Percentiles rank a stretch among this genome's conserved stretches.
These are phyloP conservation scores for Ostrea denselamellosa DNA, from an alignment of 1,140 invertebrate species.

Conservation along the genomic window DNA sequence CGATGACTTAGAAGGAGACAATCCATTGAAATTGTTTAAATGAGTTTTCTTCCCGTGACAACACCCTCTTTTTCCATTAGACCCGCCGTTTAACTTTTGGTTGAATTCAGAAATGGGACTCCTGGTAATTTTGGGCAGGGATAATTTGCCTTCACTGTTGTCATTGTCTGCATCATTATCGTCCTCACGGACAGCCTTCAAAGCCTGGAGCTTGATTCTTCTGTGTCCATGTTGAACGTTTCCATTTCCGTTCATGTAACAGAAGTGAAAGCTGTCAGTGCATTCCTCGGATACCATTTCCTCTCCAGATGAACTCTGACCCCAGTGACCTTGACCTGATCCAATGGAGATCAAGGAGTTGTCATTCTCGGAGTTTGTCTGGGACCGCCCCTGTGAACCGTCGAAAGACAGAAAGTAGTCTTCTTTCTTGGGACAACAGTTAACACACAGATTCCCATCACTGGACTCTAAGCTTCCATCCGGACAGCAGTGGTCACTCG, in stretches of 20 bases:
- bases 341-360: conserved; percentile 67
- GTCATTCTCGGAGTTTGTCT: conserved; percentile 69
- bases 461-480: conserved; percentile 60
- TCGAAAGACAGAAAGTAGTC: conserved; percentile 75
- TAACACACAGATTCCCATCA: conserved; percentile 65
- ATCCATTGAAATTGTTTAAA: not conserved
- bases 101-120: not conserved
- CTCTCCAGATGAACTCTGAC: conserved; percentile 57
- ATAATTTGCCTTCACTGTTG: not conserved
- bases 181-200: conserved; percentile 56
- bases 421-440: conserved; percentile 73
- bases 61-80: conserved; percentile 17
- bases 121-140: conserved; percentile 26
- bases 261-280: conserved; percentile 74
- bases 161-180: conserved; percentile 30
- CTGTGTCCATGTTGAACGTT: conserved; percentile 53
- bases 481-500: conserved; percentile 46
- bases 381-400: conserved; percentile 64
- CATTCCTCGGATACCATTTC: conserved; percentile 65
- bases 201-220: conserved; percentile 50
- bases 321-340: conserved; percentile 62
- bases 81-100: conserved; percentile 29
- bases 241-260: conserved; percentile 55
- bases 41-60: not conserved
- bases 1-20: conserved; percentile 39